A percentile compares a stretch with the other conserved stretches of the same genome.
Conservation (phyloP, 2,113 vertebrate species). For the Dasyurus viverrinus region DNA sequence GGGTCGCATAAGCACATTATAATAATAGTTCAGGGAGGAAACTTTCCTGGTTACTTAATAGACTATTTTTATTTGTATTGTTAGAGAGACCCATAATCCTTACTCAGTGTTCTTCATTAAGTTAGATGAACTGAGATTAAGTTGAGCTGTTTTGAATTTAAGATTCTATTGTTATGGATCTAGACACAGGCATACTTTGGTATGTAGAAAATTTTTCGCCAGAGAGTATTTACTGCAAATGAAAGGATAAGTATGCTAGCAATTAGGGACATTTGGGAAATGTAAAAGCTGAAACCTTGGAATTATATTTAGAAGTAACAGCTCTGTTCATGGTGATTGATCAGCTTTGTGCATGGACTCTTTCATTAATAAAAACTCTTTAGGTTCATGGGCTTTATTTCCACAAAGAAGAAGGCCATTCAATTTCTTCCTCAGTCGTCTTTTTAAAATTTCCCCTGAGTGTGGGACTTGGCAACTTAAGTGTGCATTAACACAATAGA, state of each 20-base stretch:
- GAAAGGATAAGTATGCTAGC: slow-evolving; percentile 59
- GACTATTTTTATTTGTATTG: background rate
- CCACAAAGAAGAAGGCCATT: slow-evolving; percentile 54
- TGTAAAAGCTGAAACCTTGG: slow-evolving; percentile 60
- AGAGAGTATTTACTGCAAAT: slow-evolving; percentile 72
- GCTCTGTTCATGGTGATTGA: slow-evolving; percentile 68
- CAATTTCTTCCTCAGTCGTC: slow-evolving; percentile 64
- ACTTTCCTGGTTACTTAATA: background rate
- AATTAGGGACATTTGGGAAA: slow-evolving; percentile 72
- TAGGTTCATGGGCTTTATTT: slow-evolving; percentile 65
- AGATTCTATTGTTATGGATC: slow-evolving; percentile 41
- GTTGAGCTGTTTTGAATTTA: slow-evolving; percentile 53
- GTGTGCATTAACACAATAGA: slow-evolving; percentile 53
- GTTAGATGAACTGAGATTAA: slow-evolving; percentile 25
- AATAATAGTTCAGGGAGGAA: background rate
- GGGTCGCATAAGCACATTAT: slow-evolving; percentile 15
- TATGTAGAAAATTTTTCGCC: slow-evolving; percentile 56
- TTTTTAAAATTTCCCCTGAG: slow-evolving; percentile 72
- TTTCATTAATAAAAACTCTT: slow-evolving; percentile 80
- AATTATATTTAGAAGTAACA: slow-evolving; percentile 67
- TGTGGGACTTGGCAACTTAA: slow-evolving; percentile 74
- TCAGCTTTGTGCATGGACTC: slow-evolving; percentile 67
- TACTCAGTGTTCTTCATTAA: background rate
- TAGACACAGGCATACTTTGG: background rate
- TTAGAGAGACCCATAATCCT: slow-evolving; percentile 25